A percentile compares a stretch with the other conserved stretches of the same genome.
Evolutionary conservation across 2,797 vertebrate species (phyloP).

Genomic region (Staurois parvus): DNA sequence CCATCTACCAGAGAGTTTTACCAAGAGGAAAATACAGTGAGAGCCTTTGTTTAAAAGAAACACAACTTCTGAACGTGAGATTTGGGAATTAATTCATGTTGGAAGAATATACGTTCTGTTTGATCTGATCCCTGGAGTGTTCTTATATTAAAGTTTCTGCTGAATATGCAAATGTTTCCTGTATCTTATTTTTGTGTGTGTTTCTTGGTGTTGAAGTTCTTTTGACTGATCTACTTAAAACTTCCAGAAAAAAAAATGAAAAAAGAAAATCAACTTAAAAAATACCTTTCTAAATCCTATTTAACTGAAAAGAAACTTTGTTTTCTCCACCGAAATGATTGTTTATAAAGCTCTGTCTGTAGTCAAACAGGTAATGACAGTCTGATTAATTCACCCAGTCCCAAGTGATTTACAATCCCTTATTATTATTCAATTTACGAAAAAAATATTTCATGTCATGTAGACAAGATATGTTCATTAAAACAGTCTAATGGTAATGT

Average conservation of each 20-base stretch:
- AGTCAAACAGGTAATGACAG: conserved; percentile 62
- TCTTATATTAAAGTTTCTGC: conserved; percentile 62
- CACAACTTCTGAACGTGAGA: conserved; percentile 57
- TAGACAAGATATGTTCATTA: conserved; percentile 59
- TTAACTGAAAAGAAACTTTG: conserved; percentile 47
- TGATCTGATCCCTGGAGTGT: conserved; percentile 62
- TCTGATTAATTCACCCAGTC: conserved; percentile 53
- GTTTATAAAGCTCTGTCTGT: conserved; percentile 54
- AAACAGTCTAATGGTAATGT: conserved; percentile 40
- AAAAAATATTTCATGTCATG: conserved; percentile 57
- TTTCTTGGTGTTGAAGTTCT: conserved; percentile 59
- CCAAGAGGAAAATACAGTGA: conserved; percentile 32
- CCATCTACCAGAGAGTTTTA: conserved; percentile 49
- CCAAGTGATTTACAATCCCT: conserved; percentile 59
- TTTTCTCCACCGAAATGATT: conserved; percentile 49
- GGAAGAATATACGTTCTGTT: conserved; percentile 62
- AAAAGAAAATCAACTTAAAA: conserved; percentile 51
- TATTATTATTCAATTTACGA: conserved; percentile 57
- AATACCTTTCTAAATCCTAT: conserved; percentile 48
- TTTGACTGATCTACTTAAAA: conserved; percentile 63
- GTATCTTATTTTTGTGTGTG: conserved; percentile 59
- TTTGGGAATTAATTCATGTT: conserved; percentile 62
- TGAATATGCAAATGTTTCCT: conserved; percentile 63
- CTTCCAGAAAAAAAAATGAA: conserved; percentile 33
- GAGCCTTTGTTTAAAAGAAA: conserved; percentile 59